Evolutionary conservation across 1,140 invertebrate genomes (phyloP).

Genomic region (Patella vulgata): DNA sequence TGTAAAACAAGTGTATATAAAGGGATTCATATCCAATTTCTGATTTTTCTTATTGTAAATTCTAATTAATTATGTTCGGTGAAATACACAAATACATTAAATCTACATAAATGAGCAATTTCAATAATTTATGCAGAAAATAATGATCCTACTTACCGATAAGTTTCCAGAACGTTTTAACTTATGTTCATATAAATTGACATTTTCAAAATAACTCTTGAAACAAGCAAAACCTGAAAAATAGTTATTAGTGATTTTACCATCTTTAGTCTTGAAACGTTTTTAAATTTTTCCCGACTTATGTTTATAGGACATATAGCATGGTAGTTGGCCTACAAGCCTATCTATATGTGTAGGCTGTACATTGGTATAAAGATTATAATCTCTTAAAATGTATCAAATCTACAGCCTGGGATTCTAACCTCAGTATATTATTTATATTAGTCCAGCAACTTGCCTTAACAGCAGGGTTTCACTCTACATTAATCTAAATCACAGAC

Average conservation of each 20-base stretch:
- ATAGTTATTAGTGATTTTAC: no score
- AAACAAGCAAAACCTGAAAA: constrained; percentile 68
- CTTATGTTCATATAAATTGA: constrained; percentile 68
- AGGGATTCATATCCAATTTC: no score
- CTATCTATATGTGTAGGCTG: not conserved
- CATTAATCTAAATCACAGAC: no score
- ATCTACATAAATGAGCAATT: no score
- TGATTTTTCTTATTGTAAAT: no score
- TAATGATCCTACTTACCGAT: constrained; percentile 47
- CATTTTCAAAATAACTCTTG: constrained; percentile 70
- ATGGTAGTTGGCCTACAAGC: not conserved
- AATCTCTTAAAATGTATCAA: not conserved
- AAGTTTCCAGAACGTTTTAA: constrained; percentile 53
- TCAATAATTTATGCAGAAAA: no score
- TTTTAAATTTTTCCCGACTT: not conserved
- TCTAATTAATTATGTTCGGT: no score
- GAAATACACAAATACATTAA: no score
- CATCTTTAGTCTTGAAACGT: constrained; percentile 1
- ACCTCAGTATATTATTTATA: not conserved
- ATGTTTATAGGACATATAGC: not conserved
- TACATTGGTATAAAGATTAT: constrained; percentile 3
- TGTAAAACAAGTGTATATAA: no score
- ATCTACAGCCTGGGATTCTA: not conserved
- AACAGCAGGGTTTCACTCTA: no score
- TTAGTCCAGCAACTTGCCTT: no score